Evolutionary conservation across 2,113 vertebrate species (phyloP).

Genomic region (Cettia cetti): DNA sequence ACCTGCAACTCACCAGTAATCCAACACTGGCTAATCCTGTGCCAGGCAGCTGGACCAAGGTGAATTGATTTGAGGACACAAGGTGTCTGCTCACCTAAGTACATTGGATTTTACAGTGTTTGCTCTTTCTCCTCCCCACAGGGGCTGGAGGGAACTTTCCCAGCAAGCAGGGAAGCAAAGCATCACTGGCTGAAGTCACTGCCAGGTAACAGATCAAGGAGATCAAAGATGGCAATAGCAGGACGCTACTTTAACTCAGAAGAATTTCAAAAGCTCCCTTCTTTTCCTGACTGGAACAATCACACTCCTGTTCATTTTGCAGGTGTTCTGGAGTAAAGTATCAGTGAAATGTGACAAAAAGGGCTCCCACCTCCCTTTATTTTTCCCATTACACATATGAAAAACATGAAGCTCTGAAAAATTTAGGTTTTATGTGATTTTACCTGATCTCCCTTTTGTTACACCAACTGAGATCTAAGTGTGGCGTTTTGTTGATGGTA

Average conservation of each 20-base stretch:
- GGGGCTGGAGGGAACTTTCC: not conserved
- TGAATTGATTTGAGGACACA: not conserved
- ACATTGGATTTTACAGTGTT: not conserved
- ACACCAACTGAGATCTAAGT: accelerated
- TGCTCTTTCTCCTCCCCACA: not conserved
- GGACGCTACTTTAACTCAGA: not conserved
- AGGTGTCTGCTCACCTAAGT: not conserved
- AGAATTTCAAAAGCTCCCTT: not conserved
- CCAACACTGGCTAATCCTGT: not conserved
- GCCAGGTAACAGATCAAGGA: not conserved
- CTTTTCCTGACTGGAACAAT: not conserved
- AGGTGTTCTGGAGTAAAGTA: not conserved
- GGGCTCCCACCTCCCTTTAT: not conserved
- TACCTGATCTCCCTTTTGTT: not conserved
- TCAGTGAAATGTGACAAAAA: not conserved
- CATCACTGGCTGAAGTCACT: not conserved
- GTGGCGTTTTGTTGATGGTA: not conserved
- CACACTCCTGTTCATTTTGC: not conserved
- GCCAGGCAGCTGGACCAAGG: not conserved
- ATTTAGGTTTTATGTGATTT: not conserved
- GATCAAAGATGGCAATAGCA: not conserved
- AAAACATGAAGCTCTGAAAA: not conserved
- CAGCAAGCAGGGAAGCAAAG: not conserved
- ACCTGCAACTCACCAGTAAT: not conserved
- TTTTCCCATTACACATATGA: not conserved